Conservation (phyloP, 2,113 vertebrate genomes). For the Elephantulus edwardii region DNA sequence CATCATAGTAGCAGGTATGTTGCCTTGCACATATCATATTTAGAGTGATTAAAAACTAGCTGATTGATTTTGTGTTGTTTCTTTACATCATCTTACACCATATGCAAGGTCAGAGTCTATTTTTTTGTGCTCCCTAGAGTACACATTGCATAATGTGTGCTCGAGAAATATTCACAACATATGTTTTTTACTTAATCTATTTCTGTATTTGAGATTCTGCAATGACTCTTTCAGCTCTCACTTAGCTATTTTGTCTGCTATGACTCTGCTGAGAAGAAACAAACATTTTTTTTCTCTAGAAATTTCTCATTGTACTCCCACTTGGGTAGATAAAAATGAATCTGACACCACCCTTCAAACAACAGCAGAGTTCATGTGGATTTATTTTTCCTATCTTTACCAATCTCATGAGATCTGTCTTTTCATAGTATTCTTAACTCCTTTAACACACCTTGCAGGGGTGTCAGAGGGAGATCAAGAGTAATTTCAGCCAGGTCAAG, state of each 20-base stretch:
- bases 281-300: conserved; percentile 42
- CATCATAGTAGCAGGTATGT: background rate
- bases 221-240: conserved; percentile 56
- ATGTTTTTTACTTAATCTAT: conserved; percentile 48
- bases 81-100: conserved; percentile 8
- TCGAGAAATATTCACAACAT: conserved; percentile 46
- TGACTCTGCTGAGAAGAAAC: conserved; percentile 48
- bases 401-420: conserved; percentile 21
- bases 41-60: background rate
- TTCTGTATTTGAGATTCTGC: conserved; percentile 44
- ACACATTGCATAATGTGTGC: background rate
- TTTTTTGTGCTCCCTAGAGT: background rate
- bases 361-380: conserved; percentile 41
- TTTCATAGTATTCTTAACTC: background rate
- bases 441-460: background rate
- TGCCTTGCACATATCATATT: background rate
- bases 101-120: background rate
- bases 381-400: background rate
- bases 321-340: conserved; percentile 58
- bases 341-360: conserved; percentile 46
- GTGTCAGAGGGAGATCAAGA: background rate
- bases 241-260: conserved; percentile 43
- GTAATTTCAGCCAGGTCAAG: background rate
- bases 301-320: conserved; percentile 65
- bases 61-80: conserved; percentile 36